Conservation (phyloP, 1,140 invertebrate species). For the Formica selysi region DNA sequence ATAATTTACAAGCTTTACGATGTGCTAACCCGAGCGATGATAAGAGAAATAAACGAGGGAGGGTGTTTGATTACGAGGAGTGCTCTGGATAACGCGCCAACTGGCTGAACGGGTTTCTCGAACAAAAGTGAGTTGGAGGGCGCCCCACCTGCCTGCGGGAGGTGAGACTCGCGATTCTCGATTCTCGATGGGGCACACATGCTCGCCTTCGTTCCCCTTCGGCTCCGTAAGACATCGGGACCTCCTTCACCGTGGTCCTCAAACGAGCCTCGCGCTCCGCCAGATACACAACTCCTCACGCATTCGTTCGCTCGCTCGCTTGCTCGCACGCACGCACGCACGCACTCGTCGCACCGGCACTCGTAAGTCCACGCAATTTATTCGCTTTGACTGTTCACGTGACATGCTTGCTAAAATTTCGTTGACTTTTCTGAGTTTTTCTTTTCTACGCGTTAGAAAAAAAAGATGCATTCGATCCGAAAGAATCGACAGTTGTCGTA, state of each 20-base stretch:
- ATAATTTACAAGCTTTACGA: neutral
- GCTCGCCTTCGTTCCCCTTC: slow-evolving; percentile 78
- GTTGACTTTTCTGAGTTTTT: neutral
- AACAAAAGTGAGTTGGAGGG: slow-evolving; percentile 62
- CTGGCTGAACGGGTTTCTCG: slow-evolving; percentile 65
- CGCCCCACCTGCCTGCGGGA: slow-evolving; percentile 67
- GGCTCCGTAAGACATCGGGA: slow-evolving; percentile 83
- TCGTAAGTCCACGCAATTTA: slow-evolving; percentile 72
- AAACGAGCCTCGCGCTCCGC: slow-evolving; percentile 86
- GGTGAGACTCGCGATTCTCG: slow-evolving; percentile 78
- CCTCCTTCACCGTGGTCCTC: slow-evolving; percentile 84
- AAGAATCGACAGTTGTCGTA: neutral
- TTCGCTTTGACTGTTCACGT: slow-evolving; percentile 6
- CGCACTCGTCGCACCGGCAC: slow-evolving; percentile 64
- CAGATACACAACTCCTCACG: slow-evolving; percentile 83
- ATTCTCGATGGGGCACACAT: slow-evolving; percentile 83
- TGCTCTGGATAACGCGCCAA: slow-evolving; percentile 16
- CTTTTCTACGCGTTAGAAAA: neutral
- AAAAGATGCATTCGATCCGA: neutral
- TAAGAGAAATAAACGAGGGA: neutral
- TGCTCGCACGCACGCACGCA: slow-evolving; percentile 19
- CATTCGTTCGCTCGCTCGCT: slow-evolving; percentile 69
- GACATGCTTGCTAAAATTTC: neutral
- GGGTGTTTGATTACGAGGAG: slow-evolving; percentile 7
- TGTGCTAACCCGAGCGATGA: neutral